Conservation (phyloP, 2,113 vertebrate genomes). For the Picathartes gymnocephalus region DNA sequence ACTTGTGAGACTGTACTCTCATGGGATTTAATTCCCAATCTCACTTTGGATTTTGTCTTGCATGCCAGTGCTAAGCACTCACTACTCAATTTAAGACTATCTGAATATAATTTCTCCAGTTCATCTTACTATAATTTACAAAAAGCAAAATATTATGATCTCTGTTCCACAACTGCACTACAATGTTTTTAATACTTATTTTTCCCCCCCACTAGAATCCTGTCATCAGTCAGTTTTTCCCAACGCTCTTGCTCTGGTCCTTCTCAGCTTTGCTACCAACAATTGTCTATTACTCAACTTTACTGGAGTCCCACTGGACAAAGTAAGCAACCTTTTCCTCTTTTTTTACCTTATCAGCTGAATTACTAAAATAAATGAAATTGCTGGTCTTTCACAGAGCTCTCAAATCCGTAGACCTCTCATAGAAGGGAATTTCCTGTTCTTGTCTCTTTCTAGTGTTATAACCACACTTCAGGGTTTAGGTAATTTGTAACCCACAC, state of each 20-base stretch:
- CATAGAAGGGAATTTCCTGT: not conserved
- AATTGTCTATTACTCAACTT: constrained; percentile 91
- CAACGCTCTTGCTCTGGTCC: constrained; percentile 91
- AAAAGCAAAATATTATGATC: not conserved
- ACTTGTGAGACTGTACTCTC: not conserved
- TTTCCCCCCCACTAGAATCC: constrained; percentile 74
- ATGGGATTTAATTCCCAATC: not conserved
- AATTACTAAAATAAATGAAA: not conserved
- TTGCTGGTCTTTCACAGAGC: not conserved
- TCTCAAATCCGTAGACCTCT: not conserved
- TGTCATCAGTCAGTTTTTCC: constrained; percentile 93
- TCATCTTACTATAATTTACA: not conserved
- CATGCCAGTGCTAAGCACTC: not conserved
- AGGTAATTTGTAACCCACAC: not conserved
- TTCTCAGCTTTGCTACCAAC: constrained; percentile 91
- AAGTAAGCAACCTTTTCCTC: constrained; percentile 73
- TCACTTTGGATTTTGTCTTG: not conserved
- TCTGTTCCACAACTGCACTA: not conserved
- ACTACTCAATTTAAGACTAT: not conserved
- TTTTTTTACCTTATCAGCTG: not conserved
- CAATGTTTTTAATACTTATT: not conserved
- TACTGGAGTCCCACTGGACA: constrained; percentile 92
- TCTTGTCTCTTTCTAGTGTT: not conserved
- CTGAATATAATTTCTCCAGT: not conserved
- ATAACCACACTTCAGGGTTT: not conserved